Evolutionary conservation across 2,888 invertebrate genomes (phyloP).

Genomic region (Clistopyga incitator): DNA sequence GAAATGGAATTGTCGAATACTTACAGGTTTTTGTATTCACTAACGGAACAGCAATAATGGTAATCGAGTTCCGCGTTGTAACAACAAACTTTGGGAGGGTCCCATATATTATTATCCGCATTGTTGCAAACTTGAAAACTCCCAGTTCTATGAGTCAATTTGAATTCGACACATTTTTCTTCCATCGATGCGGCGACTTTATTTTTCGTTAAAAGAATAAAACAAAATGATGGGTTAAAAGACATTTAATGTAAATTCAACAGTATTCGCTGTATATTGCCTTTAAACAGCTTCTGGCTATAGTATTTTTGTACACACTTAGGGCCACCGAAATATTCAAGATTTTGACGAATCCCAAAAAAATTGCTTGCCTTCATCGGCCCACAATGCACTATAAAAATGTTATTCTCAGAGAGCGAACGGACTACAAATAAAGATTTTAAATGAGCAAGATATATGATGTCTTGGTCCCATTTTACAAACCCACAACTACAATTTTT

Average conservation of each 20-base stretch:
- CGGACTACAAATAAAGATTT: no score
- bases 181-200: conserved; percentile 13
- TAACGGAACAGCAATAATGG: conserved; percentile 62
- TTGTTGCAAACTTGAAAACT: conserved; percentile 31
- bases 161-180: conserved; percentile 41
- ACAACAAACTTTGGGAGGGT: conserved; percentile 51
- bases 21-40: conserved; percentile 56
- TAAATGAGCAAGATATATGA: no score
- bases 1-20: neutral
- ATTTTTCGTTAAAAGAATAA: neutral
- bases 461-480: no score
- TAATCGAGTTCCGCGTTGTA: conserved; percentile 63
- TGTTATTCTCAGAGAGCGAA: no score
- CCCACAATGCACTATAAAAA: no score
- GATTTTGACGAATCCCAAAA: no score
- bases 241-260: neutral
- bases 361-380: no score
- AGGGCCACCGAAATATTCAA: no score
- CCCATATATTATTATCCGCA: conserved; percentile 2
- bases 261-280: no score
- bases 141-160: neutral
- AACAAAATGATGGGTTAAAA: neutral
- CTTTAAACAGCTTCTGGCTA: no score
- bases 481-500: no score
- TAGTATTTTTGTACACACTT: no score